Evolutionary conservation across 1,140 invertebrate genomes (phyloP), one percentile per base, ranked within the genome.

Genomic region (Nasonia longicornis): DNA sequence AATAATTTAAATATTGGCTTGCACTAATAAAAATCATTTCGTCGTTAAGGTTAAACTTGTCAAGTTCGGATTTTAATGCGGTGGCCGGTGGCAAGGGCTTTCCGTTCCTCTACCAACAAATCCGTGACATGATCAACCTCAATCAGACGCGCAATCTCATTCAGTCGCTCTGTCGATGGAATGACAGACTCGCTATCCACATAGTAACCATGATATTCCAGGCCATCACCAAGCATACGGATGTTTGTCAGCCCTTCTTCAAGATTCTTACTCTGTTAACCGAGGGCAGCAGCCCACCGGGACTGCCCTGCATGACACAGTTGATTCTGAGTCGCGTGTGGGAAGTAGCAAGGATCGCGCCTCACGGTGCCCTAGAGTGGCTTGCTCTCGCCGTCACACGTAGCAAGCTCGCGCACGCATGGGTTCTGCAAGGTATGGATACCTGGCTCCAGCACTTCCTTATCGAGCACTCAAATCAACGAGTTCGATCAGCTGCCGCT

Each of bases 91-190:
- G 96, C 67, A 98, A 97, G 92, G 96, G 96, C 12, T 98, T 97
- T 90, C 96, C 96, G 48, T 98, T 98, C 90, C 91, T 98, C 29
- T 96, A 97, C 89, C 97, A 98, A 89, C 97, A 98, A 92, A 97
- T 97, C 71, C 95, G 96, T 84, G 97, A 98, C 89, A 95, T 95
- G 84, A 95, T 98, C 77, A 98, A 98, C 91, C 91, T 97, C 48
- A 94, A 97, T 86, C 97, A 98, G 89, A 98, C 97, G 3, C 94
- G 96, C 83, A 97, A 97, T 89, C 92, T 98, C 42, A 97, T 98
- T 81, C 97, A 97, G 88, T 97, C 96, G 31, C 92, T 98, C 26
- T 97, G 96, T 85, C 94, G 96, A 35, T 97, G 96, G 93, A 97
- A 98, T 89, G 96, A 98, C 83, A 92, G 95, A 83, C 90, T 98